A percentile compares a stretch with the other conserved stretches of the same genome.
These are phyloP conservation scores for Aleiodes leptofemur DNA, from an alignment of 2,888 invertebrate species.

Conservation along the genomic window DNA sequence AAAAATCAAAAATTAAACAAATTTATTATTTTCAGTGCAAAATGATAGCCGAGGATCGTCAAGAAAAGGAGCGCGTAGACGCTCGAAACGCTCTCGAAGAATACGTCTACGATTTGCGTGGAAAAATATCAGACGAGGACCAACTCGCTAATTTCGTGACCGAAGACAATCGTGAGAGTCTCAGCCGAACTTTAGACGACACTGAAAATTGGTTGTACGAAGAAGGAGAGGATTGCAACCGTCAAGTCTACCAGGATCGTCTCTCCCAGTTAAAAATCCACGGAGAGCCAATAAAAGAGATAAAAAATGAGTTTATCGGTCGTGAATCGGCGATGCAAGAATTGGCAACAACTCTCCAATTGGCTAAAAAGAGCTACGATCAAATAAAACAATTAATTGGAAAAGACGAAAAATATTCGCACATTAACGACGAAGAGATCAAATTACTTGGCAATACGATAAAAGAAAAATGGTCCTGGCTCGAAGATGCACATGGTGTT, in stretches of 20 bases:
- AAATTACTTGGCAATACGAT: slow-evolving; percentile 86
- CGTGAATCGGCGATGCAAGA: slow-evolving; percentile 89
- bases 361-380: slow-evolving; percentile 88
- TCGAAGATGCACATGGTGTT: slow-evolving; percentile 85
- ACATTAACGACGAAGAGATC: slow-evolving; percentile 89
- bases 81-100: slow-evolving; percentile 98
- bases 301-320: slow-evolving; percentile 88
- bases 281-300: slow-evolving; percentile 93
- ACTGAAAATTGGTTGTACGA: slow-evolving; percentile 99
- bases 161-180: slow-evolving; percentile 81
- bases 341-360: slow-evolving; percentile 85
- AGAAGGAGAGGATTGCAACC: slow-evolving; percentile 94
- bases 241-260: slow-evolving; percentile 79
- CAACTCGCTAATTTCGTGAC: slow-evolving; percentile 86
- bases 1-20: too few species aligned
- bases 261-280: slow-evolving; percentile 75
- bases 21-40: slow-evolving; percentile 78
- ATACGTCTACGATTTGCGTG: slow-evolving; percentile 97
- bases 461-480: slow-evolving; percentile 80
- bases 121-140: slow-evolving; percentile 88
- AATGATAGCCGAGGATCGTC: slow-evolving; percentile 90
- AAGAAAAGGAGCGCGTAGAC: slow-evolving; percentile 96
- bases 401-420: slow-evolving; percentile 86
- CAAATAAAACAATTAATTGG: slow-evolving; percentile 76
- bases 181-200: slow-evolving; percentile 84